Base-by-base conservation (phyloP, 2,113 vertebrate genomes). In the Nematolebias whitei region DNA sequence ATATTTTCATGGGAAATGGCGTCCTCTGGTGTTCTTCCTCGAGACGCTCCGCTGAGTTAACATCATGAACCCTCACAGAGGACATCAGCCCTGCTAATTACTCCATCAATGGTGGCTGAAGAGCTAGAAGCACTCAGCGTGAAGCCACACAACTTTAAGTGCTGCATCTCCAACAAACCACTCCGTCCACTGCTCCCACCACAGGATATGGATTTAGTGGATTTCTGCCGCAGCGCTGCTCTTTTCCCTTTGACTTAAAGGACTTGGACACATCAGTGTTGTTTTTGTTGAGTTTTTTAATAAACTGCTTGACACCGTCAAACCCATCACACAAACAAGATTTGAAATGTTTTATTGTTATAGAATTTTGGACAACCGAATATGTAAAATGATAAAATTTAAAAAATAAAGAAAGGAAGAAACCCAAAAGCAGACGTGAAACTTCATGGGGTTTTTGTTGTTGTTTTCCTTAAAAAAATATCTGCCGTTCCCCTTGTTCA, bases 381-480 rank as follows among this genome's bases (percentile, higher is more conserved):
- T 86, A 84, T 84, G 83, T 86, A 83, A 92, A 90, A 90, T 86
- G 87, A 29, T 8, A 35, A 35, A 35, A 35, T 8, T 10, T 8
- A 87, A 82, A 77, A 2, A 82, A 39, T 71, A 84, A 74, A 88
- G 77, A 78, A 2, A 85, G 23, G 70, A 85, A 74, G 65, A 84
- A 83, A 89, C 79, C 75, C 62, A 85, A 82, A 80, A 83, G 76
- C 81, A 86, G 85, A 89, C 84, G 85, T 85, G 77, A 91, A 85
- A 55, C 84, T 71, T 71, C 5, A 81, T 79, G 87, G 12, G 70
- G 75, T 71, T 64, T 74, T 76, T 83, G 5, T 71, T 64, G 72
- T 76, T 83, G 85, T 81, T 84, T 82, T 88, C 83, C 74, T 87
- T 91, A 92, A 92, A 93, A 93, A 92, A 91, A 92, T 91, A 84